Base-by-base conservation (phyloP, 2,797 vertebrate genomes). In the Coluber constrictor region DNA sequence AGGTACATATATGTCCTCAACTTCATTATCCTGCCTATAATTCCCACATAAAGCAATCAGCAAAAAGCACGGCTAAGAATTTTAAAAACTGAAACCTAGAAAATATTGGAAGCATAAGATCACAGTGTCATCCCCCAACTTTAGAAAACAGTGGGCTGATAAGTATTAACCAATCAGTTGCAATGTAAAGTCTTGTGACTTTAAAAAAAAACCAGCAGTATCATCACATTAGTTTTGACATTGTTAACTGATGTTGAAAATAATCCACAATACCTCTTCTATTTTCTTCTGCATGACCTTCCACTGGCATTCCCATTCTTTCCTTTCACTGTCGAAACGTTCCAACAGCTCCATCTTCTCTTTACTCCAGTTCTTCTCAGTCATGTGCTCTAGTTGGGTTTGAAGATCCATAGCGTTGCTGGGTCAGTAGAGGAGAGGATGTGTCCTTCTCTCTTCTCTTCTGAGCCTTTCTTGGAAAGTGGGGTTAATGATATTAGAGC, bases 241-340 rank as follows among this genome's bases (percentile, higher is more conserved):
- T 27, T 92, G 88, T 51, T 87, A 90, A 5, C 92, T 94, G 93
- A 93, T 0, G 88, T 90, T 83, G 54, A 90, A 51, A 95, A 92
- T 87, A 93, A 96, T 86, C 32, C 43, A 90, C 83, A 89, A 95
- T 98, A 99, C 99, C 98, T 99, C 98, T 96, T 99, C 99, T 96
- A 99, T 99, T 97, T 99, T 99, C 96, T 94, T 98, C 97, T 99
- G 99, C 99, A 99, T 99, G 94, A 99, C 98, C 95, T 98, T 98
- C 98, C 99, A 98, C 74, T 99, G 99, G 95, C 97, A 98, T 97
- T 99, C 99, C 99, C 99, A 99, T 95, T 99, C 99, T 92, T 98
- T 98, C 96, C 99, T 98, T 97, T 99, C 99, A 0, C 97, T 97
- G 93, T 99, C 98, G 96, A 99, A 99, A 96, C 98, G 98, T 97